These are phyloP conservation scores for Acrocephalus arundinaceus DNA, from an alignment of 2,113 vertebrate genomes.

Conservation along the genomic window DNA sequence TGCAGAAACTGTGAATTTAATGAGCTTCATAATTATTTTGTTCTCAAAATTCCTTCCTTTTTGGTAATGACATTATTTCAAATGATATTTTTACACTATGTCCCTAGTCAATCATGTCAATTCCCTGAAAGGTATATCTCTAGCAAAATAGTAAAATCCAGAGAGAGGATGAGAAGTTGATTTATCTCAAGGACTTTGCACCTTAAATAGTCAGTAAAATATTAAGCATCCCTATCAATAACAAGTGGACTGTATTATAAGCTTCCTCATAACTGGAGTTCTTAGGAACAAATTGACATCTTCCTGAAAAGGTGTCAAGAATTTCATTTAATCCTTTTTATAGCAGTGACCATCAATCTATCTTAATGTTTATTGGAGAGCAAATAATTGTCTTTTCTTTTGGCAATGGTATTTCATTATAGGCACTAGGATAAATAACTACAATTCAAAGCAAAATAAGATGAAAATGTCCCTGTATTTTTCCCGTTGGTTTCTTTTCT, in stretches of 20 bases:
- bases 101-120: constrained; percentile 18
- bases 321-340: constrained; percentile 45
- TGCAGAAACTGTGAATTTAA: constrained; percentile 44
- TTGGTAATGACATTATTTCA: constrained; percentile 41
- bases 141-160: constrained; percentile 7
- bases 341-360: neutral
- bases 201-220: constrained; percentile 60
- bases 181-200: constrained; percentile 60
- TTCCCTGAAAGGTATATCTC: constrained; percentile 1
- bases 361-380: neutral
- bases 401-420: constrained; percentile 21
- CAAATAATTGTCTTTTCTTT: constrained; percentile 60
- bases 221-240: constrained; percentile 60
- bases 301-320: constrained; percentile 38
- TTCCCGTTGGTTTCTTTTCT: neutral
- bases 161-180: constrained; percentile 15
- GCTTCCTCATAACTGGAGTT: constrained; percentile 21
- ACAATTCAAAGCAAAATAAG: constrained; percentile 38
- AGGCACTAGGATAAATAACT: constrained; percentile 36
- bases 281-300: constrained; percentile 44
- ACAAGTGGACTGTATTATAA: constrained; percentile 39
- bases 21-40: constrained; percentile 53
- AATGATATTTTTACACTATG: neutral
- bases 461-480: constrained; percentile 12
- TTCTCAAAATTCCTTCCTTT: constrained; percentile 38